phyloP scores from a whole-genome alignment of 1,140 invertebrate species.

The Drosophila navojoa region DNA sequence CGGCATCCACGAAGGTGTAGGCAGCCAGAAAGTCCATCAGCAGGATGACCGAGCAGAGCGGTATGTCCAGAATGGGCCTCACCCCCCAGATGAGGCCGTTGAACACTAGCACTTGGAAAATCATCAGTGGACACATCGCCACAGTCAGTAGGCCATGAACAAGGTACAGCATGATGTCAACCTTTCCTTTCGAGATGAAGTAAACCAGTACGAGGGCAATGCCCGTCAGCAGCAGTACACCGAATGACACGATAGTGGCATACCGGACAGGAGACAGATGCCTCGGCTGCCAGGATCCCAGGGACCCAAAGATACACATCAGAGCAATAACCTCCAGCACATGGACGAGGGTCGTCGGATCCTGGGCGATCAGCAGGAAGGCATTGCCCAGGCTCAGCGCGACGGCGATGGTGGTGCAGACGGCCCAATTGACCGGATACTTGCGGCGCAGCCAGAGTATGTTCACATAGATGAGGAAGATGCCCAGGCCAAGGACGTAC shows the following conservation, averaged over 20 bases:
- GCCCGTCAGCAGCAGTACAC: background rate
- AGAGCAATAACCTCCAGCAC: conserved; percentile 33
- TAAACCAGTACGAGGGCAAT: background rate
- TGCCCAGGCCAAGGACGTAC: conserved; percentile 3
- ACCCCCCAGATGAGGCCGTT: conserved; percentile 19
- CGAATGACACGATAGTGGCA: background rate
- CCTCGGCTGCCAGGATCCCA: conserved; percentile 36
- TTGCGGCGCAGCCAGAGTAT: conserved; percentile 19
- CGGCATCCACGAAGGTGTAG: conserved; percentile 18
- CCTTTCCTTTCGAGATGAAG: accelerated
- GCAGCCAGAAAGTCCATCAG: conserved; percentile 50
- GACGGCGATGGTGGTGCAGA: conserved; percentile 14
- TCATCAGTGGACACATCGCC: conserved; percentile 32
- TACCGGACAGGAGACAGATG: background rate
- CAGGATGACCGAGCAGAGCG: conserved; percentile 44
- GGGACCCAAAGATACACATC: conserved; percentile 26
- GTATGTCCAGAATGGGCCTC: conserved; percentile 32
- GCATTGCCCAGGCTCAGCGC: conserved; percentile 27
- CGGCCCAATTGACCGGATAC: conserved; percentile 49
- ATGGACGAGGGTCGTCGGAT: background rate
- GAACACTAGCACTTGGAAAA: conserved; percentile 55
- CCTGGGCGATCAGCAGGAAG: conserved; percentile 2
- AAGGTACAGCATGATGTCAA: background rate
- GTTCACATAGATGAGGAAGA: conserved; percentile 29
- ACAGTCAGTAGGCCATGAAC: conserved; percentile 23